Percentiles rank a stretch among this genome's conserved stretches.
Evolutionary conservation across 2,797 vertebrate genomes (phyloP).

Genomic region (Phalanger gymnotis): DNA sequence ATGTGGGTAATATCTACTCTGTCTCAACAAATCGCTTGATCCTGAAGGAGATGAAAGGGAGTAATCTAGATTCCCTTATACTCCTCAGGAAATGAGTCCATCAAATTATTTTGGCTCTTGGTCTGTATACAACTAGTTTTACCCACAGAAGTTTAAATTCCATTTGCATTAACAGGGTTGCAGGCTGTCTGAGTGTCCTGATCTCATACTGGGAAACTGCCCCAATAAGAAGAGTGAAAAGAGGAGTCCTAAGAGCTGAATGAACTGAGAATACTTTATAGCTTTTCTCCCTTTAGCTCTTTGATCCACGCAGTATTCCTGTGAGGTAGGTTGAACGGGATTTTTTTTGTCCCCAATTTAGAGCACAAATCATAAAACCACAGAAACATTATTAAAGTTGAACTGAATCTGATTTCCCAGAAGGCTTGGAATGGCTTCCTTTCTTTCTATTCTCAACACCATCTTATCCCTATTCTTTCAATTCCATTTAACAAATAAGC

Average conservation of each 20-base stretch:
- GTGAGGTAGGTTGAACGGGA: background rate
- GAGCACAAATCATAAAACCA: slow-evolving; percentile 50
- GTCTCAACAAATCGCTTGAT: background rate
- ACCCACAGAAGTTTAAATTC: slow-evolving; percentile 19
- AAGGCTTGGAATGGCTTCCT: background rate
- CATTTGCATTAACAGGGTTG: background rate
- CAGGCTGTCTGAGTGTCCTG: slow-evolving; percentile 34
- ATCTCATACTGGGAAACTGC: slow-evolving; percentile 17
- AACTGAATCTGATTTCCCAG: slow-evolving; percentile 36
- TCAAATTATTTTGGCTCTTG: background rate
- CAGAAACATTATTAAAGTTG: slow-evolving; percentile 29
- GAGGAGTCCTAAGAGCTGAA: slow-evolving; percentile 45
- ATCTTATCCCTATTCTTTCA: background rate
- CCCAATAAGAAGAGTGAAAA: slow-evolving; percentile 45
- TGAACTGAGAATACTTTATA: slow-evolving; percentile 2
- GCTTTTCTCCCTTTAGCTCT: slow-evolving; percentile 44
- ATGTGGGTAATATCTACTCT: background rate
- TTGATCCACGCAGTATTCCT: slow-evolving; percentile 37
- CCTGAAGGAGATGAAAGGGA: background rate
- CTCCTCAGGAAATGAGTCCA: background rate
- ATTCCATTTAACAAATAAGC: background rate
- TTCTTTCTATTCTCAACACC: background rate
- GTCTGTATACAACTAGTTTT: background rate
- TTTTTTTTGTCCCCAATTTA: slow-evolving; percentile 46
- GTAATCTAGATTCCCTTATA: background rate